Conservation (phyloP, 2,888 invertebrate genomes). For the Acanthosepion pharaonis region DNA sequence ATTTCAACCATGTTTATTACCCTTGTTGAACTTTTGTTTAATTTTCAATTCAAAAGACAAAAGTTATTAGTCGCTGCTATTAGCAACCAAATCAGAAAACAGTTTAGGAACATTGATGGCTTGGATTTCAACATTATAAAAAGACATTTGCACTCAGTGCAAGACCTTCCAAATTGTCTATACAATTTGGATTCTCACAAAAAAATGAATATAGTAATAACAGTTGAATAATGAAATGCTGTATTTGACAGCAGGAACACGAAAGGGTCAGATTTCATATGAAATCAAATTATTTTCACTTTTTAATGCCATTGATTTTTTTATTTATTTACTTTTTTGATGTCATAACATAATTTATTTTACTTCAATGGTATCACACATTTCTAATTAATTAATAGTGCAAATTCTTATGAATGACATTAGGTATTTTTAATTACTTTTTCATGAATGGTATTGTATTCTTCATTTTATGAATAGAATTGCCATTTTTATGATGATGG, state of each 20-base stretch:
- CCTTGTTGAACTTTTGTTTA: neutral
- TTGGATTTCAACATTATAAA: neutral
- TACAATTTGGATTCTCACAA: neutral
- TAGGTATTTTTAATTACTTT: neutral
- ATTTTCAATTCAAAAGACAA: conserved; percentile 4
- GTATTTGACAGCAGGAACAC: neutral
- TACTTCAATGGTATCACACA: neutral
- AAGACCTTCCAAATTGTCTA: neutral
- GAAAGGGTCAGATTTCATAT: neutral
- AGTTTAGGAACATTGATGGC: neutral
- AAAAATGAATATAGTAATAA: neutral
- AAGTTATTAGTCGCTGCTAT: neutral
- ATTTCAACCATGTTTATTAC: neutral
- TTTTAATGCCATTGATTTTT: neutral
- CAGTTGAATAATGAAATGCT: neutral
- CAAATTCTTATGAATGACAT: neutral
- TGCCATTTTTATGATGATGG: neutral
- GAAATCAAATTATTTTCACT: neutral
- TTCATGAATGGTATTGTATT: neutral
- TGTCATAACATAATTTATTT: neutral
- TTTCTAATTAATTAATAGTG: neutral
- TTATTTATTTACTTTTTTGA: neutral
- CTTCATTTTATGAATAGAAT: no score
- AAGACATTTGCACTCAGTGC: neutral
- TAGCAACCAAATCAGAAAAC: conserved; percentile 33